phyloP scores from a whole-genome alignment of 2,888 invertebrate species.

The Epistrophe grossulariae region DNA sequence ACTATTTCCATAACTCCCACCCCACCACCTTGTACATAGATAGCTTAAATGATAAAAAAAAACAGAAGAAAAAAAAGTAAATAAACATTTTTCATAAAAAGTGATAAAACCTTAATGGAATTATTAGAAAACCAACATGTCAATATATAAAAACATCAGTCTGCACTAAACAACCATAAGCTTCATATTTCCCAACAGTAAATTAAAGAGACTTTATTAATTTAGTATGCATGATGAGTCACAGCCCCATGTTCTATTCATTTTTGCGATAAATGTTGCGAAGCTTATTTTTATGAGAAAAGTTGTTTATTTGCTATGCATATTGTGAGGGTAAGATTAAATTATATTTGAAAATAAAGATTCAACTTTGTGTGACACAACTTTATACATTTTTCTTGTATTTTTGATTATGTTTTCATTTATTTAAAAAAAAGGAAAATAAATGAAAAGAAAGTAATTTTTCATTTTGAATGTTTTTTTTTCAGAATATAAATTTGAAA shows the following conservation, averaged over 20 bases:
- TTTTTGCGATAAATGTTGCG: slow-evolving; percentile 13
- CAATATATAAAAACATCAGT: slow-evolving; percentile 50
- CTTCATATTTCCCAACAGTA: background rate
- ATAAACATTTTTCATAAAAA: slow-evolving; percentile 48
- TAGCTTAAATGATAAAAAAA: slow-evolving; percentile 18
- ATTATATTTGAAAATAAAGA: slow-evolving; percentile 11
- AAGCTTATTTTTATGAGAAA: slow-evolving; percentile 46
- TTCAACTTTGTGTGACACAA: slow-evolving; percentile 8
- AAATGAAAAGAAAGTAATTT: no score
- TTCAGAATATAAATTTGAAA: no score
- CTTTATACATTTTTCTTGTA: background rate
- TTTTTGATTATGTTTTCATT: background rate
- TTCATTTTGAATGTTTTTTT: no score
- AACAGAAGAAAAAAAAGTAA: background rate
- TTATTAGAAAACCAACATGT: slow-evolving; percentile 58
- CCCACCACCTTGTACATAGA: no score
- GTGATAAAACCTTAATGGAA: slow-evolving; percentile 68
- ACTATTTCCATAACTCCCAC: background rate
- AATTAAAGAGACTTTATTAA: slow-evolving; percentile 20
- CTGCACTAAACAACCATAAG: slow-evolving; percentile 5
- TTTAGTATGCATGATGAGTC: slow-evolving; percentile 52
- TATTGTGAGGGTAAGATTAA: background rate
- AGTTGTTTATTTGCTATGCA: slow-evolving; percentile 7
- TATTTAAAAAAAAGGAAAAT: background rate
- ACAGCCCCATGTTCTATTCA: background rate